Conservation (phyloP, 2,797 vertebrate species). For the Poecilia picta region DNA sequence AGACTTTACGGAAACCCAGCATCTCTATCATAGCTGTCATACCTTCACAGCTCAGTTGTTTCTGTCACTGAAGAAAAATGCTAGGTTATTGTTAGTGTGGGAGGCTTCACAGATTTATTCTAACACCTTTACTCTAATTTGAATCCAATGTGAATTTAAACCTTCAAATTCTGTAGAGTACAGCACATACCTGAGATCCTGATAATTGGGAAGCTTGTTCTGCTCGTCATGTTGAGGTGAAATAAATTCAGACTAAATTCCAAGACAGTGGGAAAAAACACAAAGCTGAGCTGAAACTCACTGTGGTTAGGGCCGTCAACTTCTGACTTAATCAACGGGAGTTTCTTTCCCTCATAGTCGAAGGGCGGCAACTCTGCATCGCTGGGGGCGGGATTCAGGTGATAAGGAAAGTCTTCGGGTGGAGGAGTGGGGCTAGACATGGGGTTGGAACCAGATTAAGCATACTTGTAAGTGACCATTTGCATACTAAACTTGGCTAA, state of each 20-base stretch:
- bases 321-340: slow-evolving; percentile 27
- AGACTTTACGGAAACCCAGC: slow-evolving; percentile 11
- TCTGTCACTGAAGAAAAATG: slow-evolving; percentile 47
- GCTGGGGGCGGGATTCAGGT: slow-evolving; percentile 22
- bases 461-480: slow-evolving; percentile 10
- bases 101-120: slow-evolving; percentile 16
- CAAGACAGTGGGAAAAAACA: not conserved
- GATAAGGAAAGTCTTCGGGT: slow-evolving; percentile 40
- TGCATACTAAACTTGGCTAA: not conserved
- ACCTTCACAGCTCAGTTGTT: slow-evolving; percentile 53
- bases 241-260: not conserved
- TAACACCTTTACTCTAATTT: slow-evolving; percentile 23
- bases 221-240: slow-evolving; percentile 10
- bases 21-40: slow-evolving; percentile 67
- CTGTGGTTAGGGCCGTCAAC: slow-evolving; percentile 61
- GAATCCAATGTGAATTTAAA: slow-evolving; percentile 1
- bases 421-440: slow-evolving; percentile 32
- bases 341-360: slow-evolving; percentile 60
- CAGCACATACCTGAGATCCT: slow-evolving; percentile 14
- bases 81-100: slow-evolving; percentile 25
- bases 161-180: not conserved
- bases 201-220: not conserved
- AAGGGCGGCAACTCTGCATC: slow-evolving; percentile 62
- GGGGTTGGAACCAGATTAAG: slow-evolving; percentile 31
- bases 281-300: slow-evolving; percentile 58